Conservation (phyloP, 2,888 invertebrate genomes). For the Julus scandinavius region DNA sequence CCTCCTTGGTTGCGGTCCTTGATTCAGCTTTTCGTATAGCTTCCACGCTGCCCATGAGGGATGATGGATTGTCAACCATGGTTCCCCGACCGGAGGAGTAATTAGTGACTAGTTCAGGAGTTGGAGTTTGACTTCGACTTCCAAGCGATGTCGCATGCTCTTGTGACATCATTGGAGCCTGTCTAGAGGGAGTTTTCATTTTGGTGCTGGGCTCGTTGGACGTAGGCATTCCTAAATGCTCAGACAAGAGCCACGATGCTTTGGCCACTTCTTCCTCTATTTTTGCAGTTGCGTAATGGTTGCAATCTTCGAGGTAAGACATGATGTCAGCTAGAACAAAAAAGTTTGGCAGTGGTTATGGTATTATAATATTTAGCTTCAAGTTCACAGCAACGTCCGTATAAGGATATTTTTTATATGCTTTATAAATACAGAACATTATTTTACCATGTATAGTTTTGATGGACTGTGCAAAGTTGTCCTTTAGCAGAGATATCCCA, state of each 20-base stretch:
- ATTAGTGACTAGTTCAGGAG: conserved; percentile 49
- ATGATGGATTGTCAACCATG: conserved; percentile 53
- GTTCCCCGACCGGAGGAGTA: conserved; percentile 51
- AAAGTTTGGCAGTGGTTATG: not conserved
- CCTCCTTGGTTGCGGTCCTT: not conserved
- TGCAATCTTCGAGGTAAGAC: conserved; percentile 49
- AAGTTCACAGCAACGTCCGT: no score
- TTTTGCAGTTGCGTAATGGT: not conserved
- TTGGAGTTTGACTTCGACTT: conserved; percentile 46
- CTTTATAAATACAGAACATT: not conserved
- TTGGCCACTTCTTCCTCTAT: conserved; percentile 53
- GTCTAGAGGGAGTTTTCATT: not conserved
- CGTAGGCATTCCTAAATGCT: conserved; percentile 40
- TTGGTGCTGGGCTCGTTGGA: not conserved
- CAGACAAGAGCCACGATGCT: conserved; percentile 49
- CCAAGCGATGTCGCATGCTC: conserved; percentile 14
- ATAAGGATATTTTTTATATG: no score
- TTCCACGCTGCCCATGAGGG: not conserved
- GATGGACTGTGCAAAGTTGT: conserved; percentile 34
- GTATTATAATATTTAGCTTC: no score
- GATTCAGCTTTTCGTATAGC: not conserved
- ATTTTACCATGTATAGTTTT: conserved; percentile 24
- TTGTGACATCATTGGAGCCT: conserved; percentile 39
- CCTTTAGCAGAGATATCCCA: not conserved
- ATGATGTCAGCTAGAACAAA: conserved; percentile 48